Evolutionary conservation across 2,888 invertebrate genomes (phyloP).

Genomic region (Morinoia aosen): DNA sequence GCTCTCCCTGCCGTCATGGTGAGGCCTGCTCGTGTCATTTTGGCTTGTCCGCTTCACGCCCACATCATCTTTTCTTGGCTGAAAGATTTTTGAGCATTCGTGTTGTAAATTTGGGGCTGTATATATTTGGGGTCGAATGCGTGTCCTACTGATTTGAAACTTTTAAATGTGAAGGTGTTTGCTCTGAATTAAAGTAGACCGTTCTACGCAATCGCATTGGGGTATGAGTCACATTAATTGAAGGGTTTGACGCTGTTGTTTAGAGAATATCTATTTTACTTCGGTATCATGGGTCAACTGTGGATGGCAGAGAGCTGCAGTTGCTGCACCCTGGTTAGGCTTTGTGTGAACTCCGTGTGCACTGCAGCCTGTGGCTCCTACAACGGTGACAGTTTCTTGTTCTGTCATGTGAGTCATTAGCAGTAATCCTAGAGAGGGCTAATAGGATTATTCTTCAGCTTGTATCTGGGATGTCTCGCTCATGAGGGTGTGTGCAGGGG

Average conservation of each 20-base stretch:
- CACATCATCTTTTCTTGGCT: not conserved
- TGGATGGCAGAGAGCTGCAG: not conserved
- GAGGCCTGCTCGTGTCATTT: not conserved
- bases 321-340: not conserved
- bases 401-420: not conserved
- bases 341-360: not conserved
- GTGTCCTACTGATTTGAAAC: not conserved
- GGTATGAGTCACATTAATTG: not conserved
- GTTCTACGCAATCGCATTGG: not conserved
- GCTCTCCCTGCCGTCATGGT: not conserved
- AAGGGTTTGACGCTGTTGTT: not conserved
- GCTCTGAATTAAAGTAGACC: not conserved
- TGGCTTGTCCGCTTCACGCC: not conserved
- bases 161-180: not conserved
- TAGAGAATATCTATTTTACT: not conserved
- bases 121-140: not conserved
- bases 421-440: no score
- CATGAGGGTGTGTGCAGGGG: no score
- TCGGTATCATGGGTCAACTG: not conserved
- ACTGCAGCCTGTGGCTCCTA: not conserved
- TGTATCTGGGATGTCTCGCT: no score
- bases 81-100: not conserved
- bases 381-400: not conserved
- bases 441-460: no score
- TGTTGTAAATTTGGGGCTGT: not conserved